A percentile compares a stretch with the other conserved stretches of the same genome.
Conservation (phyloP, 2,888 invertebrate genomes). For the Tiliacea aurago region DNA sequence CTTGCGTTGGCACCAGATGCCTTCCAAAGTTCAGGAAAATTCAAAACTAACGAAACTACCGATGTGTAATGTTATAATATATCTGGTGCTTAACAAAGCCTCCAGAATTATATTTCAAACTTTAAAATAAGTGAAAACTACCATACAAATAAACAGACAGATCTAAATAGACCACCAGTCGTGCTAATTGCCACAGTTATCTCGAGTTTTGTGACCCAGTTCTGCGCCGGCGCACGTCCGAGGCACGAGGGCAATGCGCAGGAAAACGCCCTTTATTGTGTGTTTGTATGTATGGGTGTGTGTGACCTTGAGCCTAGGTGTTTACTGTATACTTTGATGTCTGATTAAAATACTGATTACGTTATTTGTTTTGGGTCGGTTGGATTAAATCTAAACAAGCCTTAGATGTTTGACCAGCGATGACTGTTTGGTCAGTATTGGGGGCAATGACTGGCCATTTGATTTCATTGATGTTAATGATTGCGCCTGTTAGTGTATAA, state of each 20-base stretch:
- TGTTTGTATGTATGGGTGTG: not conserved
- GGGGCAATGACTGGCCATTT: not conserved
- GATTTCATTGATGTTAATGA: too few species aligned
- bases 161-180: constrained; percentile 30
- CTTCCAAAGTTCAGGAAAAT: too few species aligned
- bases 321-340: constrained; percentile 23
- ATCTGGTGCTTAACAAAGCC: not conserved
- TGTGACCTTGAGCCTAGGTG: constrained; percentile 32
- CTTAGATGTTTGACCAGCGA: constrained; percentile 9
- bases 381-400: too few species aligned
- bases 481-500: too few species aligned
- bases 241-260: constrained; percentile 58
- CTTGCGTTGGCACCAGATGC: too few species aligned
- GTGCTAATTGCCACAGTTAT: constrained; percentile 50
- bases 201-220: constrained; percentile 58
- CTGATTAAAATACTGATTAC: constrained; percentile 6
- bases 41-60: too few species aligned
- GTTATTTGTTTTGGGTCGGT: constrained; percentile 7
- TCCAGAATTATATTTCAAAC: not conserved
- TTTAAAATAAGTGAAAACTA: not conserved
- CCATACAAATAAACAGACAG: constrained; percentile 14
- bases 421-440: not conserved
- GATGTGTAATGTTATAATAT: too few species aligned
- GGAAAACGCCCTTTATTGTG: constrained; percentile 54
- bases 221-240: constrained; percentile 47